These are phyloP conservation scores for Colossoma macropomum DNA, from an alignment of 2,113 vertebrate species.

Conservation along the genomic window DNA sequence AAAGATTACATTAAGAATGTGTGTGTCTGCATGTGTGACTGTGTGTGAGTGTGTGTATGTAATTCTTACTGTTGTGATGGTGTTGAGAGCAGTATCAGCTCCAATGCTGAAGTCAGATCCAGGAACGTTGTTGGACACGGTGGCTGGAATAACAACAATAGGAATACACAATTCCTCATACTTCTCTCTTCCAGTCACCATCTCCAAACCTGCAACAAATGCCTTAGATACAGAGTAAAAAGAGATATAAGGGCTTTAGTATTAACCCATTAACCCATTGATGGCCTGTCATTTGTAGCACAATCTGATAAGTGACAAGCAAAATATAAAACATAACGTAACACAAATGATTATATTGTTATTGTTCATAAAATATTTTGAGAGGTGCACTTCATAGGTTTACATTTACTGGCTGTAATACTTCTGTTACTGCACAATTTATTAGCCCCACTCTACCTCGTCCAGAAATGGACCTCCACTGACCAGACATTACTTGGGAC, in stretches of 20 bases:
- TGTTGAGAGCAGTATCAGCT: constrained; percentile 92
- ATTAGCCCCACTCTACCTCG: too few relatives aligned
- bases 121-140: constrained; percentile 94
- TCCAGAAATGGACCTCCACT: too few relatives aligned
- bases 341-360: too few relatives aligned
- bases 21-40: constrained; percentile 46
- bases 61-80: constrained; percentile 82
- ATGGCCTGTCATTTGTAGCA: too few relatives aligned
- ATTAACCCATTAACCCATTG: background rate
- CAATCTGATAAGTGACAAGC: too few relatives aligned
- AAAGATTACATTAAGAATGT: background rate
- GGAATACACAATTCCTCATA: constrained; percentile 95
- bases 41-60: constrained; percentile 18
- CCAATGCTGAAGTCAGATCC: constrained; percentile 95
- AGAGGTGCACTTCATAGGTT: too few relatives aligned
- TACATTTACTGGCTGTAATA: too few relatives aligned
- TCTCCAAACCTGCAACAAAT: constrained; percentile 84
- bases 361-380: too few relatives aligned
- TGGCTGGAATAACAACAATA: constrained; percentile 90
- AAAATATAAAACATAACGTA: background rate
- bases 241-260: background rate
- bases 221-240: constrained; percentile 83
- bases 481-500: too few relatives aligned
- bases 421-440: too few relatives aligned
- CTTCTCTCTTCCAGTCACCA: constrained; percentile 85